phyloP scores from a whole-genome alignment of 1,140 invertebrate genomes.

The Carposina sasakii region DNA sequence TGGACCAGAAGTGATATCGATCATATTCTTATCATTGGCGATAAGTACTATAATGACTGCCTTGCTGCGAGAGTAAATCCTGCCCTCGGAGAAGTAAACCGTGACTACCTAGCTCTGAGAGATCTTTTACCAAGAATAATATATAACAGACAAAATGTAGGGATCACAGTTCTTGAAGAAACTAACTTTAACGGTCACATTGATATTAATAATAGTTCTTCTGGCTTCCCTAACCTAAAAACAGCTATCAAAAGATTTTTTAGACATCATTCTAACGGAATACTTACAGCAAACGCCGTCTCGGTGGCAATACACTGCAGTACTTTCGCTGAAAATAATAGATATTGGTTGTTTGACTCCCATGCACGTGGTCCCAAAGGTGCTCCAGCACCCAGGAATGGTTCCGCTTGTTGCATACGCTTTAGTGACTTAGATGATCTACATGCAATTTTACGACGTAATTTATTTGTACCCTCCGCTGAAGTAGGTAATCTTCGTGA shows the following conservation, averaged over 20 bases:
- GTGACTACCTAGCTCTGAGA: slow-evolving; percentile 15
- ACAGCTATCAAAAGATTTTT: background rate
- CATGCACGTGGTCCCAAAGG: background rate
- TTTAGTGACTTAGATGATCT: slow-evolving; percentile 14
- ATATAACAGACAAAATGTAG: background rate
- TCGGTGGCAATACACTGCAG: background rate
- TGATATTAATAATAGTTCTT: background rate
- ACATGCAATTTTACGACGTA: slow-evolving; percentile 18
- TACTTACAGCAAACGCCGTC: background rate
- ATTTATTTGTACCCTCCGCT: slow-evolving; percentile 18
- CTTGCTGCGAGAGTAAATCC: slow-evolving; percentile 14
- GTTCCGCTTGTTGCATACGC: background rate
- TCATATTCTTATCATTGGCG: slow-evolving; percentile 3
- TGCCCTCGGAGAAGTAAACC: slow-evolving; percentile 10
- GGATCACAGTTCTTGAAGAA: background rate
- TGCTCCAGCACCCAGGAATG: background rate
- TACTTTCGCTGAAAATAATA: background rate
- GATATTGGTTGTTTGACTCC: background rate
- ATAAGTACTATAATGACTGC: slow-evolving; percentile 22
- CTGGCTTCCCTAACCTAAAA: background rate
- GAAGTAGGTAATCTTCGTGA: slow-evolving; percentile 8
- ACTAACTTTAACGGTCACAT: slow-evolving; percentile 16
- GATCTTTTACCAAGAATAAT: slow-evolving; percentile 8
- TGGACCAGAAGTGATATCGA: background rate
- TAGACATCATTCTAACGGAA: background rate